Conservation (phyloP, 2,113 vertebrate species). For the Pica pica region DNA sequence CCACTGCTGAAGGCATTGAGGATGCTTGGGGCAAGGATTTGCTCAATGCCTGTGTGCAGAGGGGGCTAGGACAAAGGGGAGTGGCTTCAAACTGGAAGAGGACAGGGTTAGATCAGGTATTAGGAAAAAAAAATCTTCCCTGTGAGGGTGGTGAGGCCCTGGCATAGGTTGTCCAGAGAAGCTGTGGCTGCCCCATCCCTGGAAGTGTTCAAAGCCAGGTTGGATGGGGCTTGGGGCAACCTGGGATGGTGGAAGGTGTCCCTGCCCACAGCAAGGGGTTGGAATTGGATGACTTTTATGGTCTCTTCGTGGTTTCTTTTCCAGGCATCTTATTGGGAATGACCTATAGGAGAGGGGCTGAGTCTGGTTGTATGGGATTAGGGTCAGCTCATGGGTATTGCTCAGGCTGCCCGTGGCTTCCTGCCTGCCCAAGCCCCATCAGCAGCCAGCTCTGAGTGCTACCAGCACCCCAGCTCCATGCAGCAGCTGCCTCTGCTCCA, state of each 20-base stretch:
- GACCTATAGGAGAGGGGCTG: background rate
- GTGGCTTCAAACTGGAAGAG: background rate
- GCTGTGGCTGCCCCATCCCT: background rate
- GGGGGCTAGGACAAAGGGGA: background rate
- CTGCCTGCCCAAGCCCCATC: background rate
- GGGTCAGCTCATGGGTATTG: background rate
- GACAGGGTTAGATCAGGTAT: background rate
- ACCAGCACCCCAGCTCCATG: accelerated
- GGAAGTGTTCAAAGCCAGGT: background rate
- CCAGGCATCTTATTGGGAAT: background rate
- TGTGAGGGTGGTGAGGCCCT: background rate
- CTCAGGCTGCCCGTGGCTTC: background rate
- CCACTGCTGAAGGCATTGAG: background rate
- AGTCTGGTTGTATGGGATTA: background rate
- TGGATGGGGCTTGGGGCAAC: background rate
- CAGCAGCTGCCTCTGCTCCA: background rate
- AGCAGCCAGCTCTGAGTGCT: background rate
- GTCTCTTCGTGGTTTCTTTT: background rate
- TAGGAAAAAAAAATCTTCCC: background rate
- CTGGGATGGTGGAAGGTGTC: accelerated
- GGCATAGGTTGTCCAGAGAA: background rate
- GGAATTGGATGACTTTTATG: background rate
- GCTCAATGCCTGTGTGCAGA: background rate
- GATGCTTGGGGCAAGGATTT: background rate
- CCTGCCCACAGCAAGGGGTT: accelerated